Evolutionary conservation across 2,113 vertebrate species (phyloP).

Genomic region (Promerops cafer): DNA sequence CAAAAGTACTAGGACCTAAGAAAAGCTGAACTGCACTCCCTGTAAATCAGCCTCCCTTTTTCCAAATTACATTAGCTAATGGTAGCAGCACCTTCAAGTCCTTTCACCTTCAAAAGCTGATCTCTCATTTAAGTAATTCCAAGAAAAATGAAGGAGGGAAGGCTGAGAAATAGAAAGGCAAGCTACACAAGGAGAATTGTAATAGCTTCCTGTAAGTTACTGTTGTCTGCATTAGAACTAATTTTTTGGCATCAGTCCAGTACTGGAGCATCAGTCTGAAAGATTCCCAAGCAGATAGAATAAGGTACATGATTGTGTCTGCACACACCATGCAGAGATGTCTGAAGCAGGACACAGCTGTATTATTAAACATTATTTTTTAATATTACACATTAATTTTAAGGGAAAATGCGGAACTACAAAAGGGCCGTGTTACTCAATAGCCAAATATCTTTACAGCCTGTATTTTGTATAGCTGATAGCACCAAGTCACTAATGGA

Average conservation of each 20-base stretch:
- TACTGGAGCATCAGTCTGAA: not conserved
- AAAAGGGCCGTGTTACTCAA: not conserved
- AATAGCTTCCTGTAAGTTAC: constrained; percentile 16
- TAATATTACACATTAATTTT: not conserved
- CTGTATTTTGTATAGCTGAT: not conserved
- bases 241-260: not conserved
- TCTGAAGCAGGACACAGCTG: not conserved
- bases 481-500: not conserved
- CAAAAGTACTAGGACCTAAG: rapidly evolving
- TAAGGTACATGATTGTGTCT: not conserved
- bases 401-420: not conserved
- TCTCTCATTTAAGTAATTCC: constrained; percentile 3
- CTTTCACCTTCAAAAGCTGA: constrained; percentile 25
- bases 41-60: not conserved
- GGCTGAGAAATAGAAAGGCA: not conserved
- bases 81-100: not conserved
- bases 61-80: constrained; percentile 44
- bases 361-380: not conserved
- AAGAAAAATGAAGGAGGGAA: not conserved
- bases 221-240: not conserved
- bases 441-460: not conserved
- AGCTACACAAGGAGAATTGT: not conserved
- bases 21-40: not conserved
- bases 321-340: not conserved
- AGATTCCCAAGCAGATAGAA: not conserved